phyloP scores from a whole-genome alignment of 1,140 invertebrate species.

The Micrasema longulum region DNA sequence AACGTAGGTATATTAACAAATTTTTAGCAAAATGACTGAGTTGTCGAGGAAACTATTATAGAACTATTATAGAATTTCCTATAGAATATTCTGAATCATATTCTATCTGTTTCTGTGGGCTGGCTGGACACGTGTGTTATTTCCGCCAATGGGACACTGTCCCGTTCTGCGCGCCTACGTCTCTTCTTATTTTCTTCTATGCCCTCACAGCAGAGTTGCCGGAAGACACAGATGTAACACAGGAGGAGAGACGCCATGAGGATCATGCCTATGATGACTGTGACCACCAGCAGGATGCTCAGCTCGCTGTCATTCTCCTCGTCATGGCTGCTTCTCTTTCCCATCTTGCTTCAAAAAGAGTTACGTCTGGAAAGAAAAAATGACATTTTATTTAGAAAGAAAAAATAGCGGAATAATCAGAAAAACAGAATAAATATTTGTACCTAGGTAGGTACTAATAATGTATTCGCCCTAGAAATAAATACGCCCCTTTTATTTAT shows the following conservation, averaged over 20 bases:
- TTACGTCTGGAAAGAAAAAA: constrained; percentile 1
- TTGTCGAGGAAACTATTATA: no score
- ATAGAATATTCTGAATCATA: constrained; percentile 45
- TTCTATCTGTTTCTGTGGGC: constrained; percentile 67
- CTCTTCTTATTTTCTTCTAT: constrained; percentile 62
- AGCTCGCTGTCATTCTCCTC: constrained; percentile 65
- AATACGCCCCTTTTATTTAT: no score
- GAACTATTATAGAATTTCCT: no score
- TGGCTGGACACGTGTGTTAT: constrained; percentile 67
- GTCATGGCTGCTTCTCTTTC: constrained; percentile 35
- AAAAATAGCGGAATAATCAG: no score
- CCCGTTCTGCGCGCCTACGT: constrained; percentile 53
- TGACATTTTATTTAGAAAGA: not conserved
- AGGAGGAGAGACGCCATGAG: constrained; percentile 68
- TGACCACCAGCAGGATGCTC: constrained; percentile 66
- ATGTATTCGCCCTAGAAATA: no score
- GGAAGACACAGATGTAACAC: constrained; percentile 69
- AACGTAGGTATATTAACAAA: no score
- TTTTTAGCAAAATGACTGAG: no score
- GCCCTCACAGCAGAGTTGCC: constrained; percentile 66
- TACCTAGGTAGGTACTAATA: no score
- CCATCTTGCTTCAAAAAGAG: constrained; percentile 20
- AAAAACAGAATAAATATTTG: no score
- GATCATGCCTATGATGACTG: constrained; percentile 66
- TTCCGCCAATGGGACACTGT: constrained; percentile 67